These are phyloP conservation scores for Lacerta viridis DNA, from an alignment of 2,797 vertebrate species.

Conservation along the genomic window DNA sequence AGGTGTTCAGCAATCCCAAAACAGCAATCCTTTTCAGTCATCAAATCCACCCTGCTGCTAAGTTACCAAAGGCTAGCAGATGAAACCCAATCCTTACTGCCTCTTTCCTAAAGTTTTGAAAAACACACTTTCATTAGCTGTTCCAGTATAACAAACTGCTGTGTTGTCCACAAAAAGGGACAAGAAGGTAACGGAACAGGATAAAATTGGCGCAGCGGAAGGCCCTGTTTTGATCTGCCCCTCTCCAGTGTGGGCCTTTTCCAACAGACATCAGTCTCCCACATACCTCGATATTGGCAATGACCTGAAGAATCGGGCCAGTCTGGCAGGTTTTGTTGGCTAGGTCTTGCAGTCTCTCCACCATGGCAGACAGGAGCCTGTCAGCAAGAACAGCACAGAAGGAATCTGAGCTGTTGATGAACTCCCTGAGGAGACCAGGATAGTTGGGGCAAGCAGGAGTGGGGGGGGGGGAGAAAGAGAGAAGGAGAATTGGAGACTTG, in stretches of 20 bases:
- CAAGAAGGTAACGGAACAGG: neutral
- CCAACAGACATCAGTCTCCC: neutral
- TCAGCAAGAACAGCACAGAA: conserved; percentile 77
- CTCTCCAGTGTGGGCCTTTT: neutral
- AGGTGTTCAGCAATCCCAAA: too few species aligned
- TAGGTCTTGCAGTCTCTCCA: conserved; percentile 73
- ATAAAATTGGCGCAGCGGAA: neutral
- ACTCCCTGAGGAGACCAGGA: conserved; percentile 75
- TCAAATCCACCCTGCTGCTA: neutral
- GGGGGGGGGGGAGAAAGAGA: neutral
- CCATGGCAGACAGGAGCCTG: conserved; percentile 71
- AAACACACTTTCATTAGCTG: neutral
- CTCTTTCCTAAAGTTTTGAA: neutral
- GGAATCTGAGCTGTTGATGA: conserved; percentile 73
- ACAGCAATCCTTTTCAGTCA: neutral
- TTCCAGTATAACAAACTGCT: neutral
- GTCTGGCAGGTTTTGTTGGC: conserved; percentile 67
- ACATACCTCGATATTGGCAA: conserved; percentile 76
- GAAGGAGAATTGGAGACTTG: neutral
- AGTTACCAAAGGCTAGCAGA: neutral
- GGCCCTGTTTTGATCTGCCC: neutral
- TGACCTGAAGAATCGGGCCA: conserved; percentile 74
- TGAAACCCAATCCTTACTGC: neutral
- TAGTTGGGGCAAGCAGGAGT: neutral
- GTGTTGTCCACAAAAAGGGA: neutral